These are phyloP conservation scores for Grammomys dolichurus DNA, from an alignment of 2,113 vertebrate species.

Conservation along the genomic window DNA sequence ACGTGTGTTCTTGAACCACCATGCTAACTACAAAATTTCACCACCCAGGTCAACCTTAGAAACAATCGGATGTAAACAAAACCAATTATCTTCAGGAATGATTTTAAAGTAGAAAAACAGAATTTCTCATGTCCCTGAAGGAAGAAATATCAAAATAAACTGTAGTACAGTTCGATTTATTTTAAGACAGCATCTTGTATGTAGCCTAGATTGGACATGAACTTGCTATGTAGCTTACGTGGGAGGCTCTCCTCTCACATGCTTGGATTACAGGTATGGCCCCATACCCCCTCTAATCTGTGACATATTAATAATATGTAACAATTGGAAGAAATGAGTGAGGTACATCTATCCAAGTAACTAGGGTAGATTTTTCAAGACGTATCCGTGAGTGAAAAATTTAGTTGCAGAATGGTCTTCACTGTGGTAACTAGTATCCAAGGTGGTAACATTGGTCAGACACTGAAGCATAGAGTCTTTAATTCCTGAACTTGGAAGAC, in stretches of 20 bases:
- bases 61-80: neutral
- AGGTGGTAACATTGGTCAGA: neutral
- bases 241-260: neutral
- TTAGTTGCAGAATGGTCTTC: neutral
- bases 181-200: neutral
- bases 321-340: neutral
- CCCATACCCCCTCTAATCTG: no score
- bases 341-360: neutral
- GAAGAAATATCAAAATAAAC: neutral
- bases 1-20: neutral
- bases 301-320: neutral
- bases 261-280: neutral
- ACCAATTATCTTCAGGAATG: neutral
- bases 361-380: neutral
- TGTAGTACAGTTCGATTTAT: neutral
- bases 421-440: neutral
- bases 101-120: slow-evolving; percentile 22
- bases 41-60: neutral
- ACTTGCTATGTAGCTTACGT: neutral
- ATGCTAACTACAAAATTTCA: neutral
- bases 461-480: neutral
- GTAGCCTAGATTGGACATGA: neutral
- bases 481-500: neutral
- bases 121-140: neutral
- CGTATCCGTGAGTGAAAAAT: neutral